phyloP scores from a whole-genome alignment of 2,797 vertebrate species.

The Orestias chungarensis region DNA sequence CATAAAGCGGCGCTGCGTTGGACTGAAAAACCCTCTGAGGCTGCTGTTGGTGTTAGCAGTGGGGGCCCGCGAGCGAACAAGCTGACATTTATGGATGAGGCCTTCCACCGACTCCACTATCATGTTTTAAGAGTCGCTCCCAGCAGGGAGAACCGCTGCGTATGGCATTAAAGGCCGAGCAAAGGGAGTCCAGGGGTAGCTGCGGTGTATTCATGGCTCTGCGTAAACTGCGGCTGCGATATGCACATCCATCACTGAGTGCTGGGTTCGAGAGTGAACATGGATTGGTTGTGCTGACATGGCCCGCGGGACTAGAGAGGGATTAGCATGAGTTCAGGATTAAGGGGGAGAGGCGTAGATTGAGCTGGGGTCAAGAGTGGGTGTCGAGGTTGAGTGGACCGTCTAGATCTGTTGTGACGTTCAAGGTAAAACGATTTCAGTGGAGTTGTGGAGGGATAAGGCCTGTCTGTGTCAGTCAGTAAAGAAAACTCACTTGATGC shows the following conservation, averaged over 20 bases:
- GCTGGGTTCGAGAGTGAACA: constrained; percentile 57
- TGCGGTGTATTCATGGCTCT: constrained; percentile 61
- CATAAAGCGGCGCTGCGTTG: constrained; percentile 55
- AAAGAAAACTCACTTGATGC: constrained; percentile 45
- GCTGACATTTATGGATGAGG: constrained; percentile 77
- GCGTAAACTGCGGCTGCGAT: constrained; percentile 62
- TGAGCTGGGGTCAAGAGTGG: constrained; percentile 64
- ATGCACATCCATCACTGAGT: constrained; percentile 74
- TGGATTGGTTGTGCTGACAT: constrained; percentile 71
- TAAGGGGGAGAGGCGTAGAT: constrained; percentile 40
- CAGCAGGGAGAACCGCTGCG: constrained; percentile 54
- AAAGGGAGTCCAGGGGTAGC: constrained; percentile 47
- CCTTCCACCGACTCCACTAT: constrained; percentile 70
- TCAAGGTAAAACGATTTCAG: constrained; percentile 58
- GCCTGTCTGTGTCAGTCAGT: constrained; percentile 47
- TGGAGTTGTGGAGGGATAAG: constrained; percentile 49
- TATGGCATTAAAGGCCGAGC: constrained; percentile 46
- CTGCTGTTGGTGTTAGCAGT: constrained; percentile 50
- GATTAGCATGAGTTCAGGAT: constrained; percentile 45
- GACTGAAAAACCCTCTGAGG: constrained; percentile 46
- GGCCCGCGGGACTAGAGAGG: neutral
- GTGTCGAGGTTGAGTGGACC: constrained; percentile 55
- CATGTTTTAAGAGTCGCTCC: constrained; percentile 69
- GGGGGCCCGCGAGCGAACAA: constrained; percentile 43
- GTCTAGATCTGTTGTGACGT: constrained; percentile 25